These are phyloP conservation scores for Acleris laterana DNA, from an alignment of 2,888 invertebrate species.

Conservation along the genomic window DNA sequence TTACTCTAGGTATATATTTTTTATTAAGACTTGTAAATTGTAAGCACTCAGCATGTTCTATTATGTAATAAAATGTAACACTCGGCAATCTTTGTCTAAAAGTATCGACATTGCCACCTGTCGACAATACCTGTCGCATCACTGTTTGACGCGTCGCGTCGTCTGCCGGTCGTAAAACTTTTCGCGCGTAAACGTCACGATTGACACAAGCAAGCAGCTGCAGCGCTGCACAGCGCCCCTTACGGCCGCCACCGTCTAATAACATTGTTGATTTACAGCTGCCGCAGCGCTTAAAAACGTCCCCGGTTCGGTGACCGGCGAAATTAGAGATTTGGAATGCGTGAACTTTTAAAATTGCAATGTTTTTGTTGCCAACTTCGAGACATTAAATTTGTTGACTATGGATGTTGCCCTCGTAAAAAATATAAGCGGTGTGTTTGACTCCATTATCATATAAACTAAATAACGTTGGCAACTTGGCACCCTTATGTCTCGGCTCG, in stretches of 20 bases:
- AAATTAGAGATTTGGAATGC: slow-evolving; percentile 27
- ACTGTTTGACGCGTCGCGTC: slow-evolving; percentile 69
- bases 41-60: no score
- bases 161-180: slow-evolving; percentile 82
- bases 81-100: background rate
- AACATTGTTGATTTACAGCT: slow-evolving; percentile 69
- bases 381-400: slow-evolving; percentile 12
- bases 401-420: slow-evolving; percentile 12
- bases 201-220: slow-evolving; percentile 78
- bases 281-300: slow-evolving; percentile 42
- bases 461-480: slow-evolving; percentile 7
- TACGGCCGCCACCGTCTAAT: slow-evolving; percentile 69
- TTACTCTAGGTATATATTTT: no score
- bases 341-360: slow-evolving; percentile 28
- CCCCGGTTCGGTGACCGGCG: slow-evolving; percentile 37
- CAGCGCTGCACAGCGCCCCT: slow-evolving; percentile 72
- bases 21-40: no score
- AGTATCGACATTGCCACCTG: slow-evolving; percentile 43
- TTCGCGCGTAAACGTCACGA: slow-evolving; percentile 82
- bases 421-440: slow-evolving; percentile 8
- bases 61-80: background rate
- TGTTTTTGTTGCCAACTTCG: slow-evolving; percentile 6
- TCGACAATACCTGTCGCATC: slow-evolving; percentile 52
- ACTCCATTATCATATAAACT: slow-evolving; percentile 2
- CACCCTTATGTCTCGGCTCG: slow-evolving; percentile 3